Base-by-base conservation (phyloP, 2,113 vertebrate genomes). In the Bujurquina vittata region DNA sequence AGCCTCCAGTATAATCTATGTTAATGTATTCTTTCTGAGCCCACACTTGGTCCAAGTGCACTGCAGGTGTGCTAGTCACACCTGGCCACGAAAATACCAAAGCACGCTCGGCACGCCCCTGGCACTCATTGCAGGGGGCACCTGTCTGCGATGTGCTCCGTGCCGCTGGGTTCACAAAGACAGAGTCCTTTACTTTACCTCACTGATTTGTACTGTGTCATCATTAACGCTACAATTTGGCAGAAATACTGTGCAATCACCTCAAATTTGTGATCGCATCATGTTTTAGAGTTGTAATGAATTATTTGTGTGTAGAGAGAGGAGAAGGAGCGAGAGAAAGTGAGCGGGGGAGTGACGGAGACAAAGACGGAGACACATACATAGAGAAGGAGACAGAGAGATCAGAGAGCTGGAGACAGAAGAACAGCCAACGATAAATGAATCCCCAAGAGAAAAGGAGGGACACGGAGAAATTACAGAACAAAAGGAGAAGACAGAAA, bases 401-500 rank as follows among this genome's bases (percentile, higher is more conserved):
- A 78, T 93, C 86, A 92, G 89, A 91, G 93, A 87, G 87, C 75
- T 82, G 85, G 86, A 87, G 86, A 94, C 86, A 91, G 84, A 62
- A 79, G 86, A 91, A 92, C 80, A 62, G 86, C 29, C 43, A 69
- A 90, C 87, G 87, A 92, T 92, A 92, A 94, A 94, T 91, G 91
- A 91, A 94, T 90, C 89, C 93, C 91, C 89, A 75, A 54, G 91
- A 89, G 92, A 93, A 76, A 83, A 89, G 88, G 87, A 92, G 92
- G 90, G 91, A 92, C 89, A 89, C 46, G 75, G 91, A 95, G 91
- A 93, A 93, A 94, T 93, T 92, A 93, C 90, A 93, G 94, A 93
- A 94, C 91, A 94, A 93, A 93, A 91, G 91, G 91, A 94, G 89
- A 93, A 93, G 90, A 93, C 91, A 93, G 91, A 94, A 94, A 93